Conservation (phyloP, 2,113 vertebrate genomes). For the Chaetops frenatus region DNA sequence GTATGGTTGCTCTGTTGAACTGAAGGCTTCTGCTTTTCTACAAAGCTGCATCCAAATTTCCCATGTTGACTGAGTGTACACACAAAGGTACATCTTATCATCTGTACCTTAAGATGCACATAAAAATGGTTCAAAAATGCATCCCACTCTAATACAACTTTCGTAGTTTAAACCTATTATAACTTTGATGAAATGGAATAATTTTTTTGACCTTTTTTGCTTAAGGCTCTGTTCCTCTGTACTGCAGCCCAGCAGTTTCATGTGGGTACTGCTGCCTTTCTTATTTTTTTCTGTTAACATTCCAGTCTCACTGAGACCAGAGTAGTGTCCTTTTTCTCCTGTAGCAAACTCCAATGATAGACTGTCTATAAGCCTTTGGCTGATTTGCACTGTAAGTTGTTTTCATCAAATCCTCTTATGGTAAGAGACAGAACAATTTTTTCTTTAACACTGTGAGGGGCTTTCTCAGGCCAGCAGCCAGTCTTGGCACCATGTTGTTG, state of each 20-base stretch:
- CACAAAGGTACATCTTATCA: rapidly evolving
- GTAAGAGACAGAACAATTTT: neutral
- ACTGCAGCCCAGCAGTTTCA: neutral
- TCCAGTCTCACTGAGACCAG: neutral
- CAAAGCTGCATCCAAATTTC: neutral
- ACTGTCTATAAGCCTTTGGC: neutral
- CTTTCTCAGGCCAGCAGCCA: neutral
- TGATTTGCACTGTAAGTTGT: neutral
- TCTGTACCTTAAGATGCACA: neutral
- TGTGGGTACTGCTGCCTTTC: rapidly evolving
- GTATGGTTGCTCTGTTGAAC: rapidly evolving
- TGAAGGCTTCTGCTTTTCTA: neutral
- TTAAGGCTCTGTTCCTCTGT: neutral
- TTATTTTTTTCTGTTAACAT: neutral
- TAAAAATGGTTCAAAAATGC: neutral
- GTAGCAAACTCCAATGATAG: neutral
- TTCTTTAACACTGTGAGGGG: neutral
- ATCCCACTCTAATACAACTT: neutral
- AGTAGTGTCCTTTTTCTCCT: neutral
- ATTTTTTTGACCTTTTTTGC: neutral
- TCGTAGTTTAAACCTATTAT: neutral
- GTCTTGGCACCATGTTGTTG: neutral
- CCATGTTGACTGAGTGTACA: neutral
- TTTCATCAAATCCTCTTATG: neutral
- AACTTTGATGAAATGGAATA: neutral